A percentile compares a stretch with the other conserved stretches of the same genome.
Evolutionary conservation across 2,888 invertebrate genomes (phyloP).

Genomic region (Pardosa pseudoannulata): DNA sequence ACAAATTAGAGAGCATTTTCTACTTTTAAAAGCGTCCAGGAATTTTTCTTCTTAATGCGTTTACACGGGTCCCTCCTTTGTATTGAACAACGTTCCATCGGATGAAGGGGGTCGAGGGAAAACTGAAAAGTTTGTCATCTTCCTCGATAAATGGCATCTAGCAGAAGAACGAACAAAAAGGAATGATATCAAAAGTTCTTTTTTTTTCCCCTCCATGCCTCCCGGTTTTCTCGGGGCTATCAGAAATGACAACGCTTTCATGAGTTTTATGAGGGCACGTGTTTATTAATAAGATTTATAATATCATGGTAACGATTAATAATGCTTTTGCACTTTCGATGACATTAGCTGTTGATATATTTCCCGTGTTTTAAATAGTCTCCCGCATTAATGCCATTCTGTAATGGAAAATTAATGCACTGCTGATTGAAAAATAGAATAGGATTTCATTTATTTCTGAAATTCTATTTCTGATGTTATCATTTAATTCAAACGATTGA

Average conservation of each 20-base stretch:
- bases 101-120: not conserved
- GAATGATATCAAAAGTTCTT: not conserved
- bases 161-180: not conserved
- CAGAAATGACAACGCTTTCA: not conserved
- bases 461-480: too few relatives aligned
- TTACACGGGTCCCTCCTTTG: not conserved
- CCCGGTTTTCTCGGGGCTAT: not conserved
- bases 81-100: not conserved
- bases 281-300: too few relatives aligned
- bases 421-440: too few relatives aligned
- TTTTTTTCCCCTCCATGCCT: not conserved
- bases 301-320: too few relatives aligned
- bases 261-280: not conserved
- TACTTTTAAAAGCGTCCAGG: slow-evolving; percentile 15
- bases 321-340: too few relatives aligned
- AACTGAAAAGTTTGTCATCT: not conserved
- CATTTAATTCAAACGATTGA: too few relatives aligned
- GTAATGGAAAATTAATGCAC: too few relatives aligned
- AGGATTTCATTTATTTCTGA: too few relatives aligned
- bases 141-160: not conserved
- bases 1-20: slow-evolving; percentile 41
- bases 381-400: too few relatives aligned
- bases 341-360: too few relatives aligned
- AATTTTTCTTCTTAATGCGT: not conserved
- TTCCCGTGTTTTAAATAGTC: too few relatives aligned